Percentiles rank a stretch among this genome's conserved stretches.
Evolutionary conservation across 2,888 invertebrate species (phyloP).

Genomic region (Trissoscelio sp.): DNA sequence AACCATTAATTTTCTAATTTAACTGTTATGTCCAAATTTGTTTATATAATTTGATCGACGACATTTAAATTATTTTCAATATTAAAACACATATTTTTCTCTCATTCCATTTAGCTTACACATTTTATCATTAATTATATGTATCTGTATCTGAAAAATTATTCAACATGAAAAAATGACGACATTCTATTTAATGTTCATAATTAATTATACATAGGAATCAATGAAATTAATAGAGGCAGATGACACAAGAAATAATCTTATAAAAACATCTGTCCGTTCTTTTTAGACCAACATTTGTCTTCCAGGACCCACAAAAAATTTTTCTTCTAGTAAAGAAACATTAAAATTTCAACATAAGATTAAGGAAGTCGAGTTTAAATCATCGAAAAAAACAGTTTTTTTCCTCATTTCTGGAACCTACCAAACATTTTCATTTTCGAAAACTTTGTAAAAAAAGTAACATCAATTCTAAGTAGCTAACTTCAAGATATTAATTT

Average conservation of each 20-base stretch:
- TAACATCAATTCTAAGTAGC: too few species aligned
- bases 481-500: too few species aligned
- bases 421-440: not conserved
- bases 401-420: not conserved
- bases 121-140: too few species aligned
- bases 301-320: not conserved
- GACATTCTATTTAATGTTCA: constrained; percentile 11
- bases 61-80: too few species aligned
- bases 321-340: constrained; percentile 2
- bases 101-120: too few species aligned
- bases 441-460: not conserved
- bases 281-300: constrained; percentile 4
- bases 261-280: constrained; percentile 34
- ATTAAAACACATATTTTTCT: too few species aligned
- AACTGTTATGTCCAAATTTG: too few species aligned
- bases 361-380: not conserved
- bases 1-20: too few species aligned
- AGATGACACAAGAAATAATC: constrained; percentile 22
- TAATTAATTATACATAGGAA: constrained; percentile 22
- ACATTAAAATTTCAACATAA: not conserved
- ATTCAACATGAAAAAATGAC: constrained; percentile 2
- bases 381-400: constrained; percentile 14
- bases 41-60: too few species aligned
- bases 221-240: not conserved
- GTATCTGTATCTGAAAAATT: too few species aligned